Evolutionary conservation across 2,797 vertebrate genomes (phyloP).

Genomic region (Urophycis tenuis): DNA sequence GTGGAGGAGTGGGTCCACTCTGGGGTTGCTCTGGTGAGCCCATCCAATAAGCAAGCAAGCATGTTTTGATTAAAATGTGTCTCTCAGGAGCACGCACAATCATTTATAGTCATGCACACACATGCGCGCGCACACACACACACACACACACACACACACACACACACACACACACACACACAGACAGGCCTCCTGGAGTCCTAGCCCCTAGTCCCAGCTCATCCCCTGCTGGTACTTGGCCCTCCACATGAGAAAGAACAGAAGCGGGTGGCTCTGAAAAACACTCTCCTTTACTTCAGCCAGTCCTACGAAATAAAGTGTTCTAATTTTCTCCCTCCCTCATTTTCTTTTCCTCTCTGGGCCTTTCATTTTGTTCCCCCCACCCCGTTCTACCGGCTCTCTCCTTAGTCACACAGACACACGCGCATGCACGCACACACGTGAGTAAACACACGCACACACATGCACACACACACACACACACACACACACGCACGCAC

Average conservation of each 20-base stretch:
- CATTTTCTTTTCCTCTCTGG: not conserved
- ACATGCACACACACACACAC: too few relatives aligned
- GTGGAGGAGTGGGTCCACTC: too few relatives aligned
- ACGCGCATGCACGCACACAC: constrained; percentile 14
- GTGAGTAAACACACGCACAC: constrained; percentile 19
- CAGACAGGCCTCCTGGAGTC: not conserved
- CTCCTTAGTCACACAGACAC: constrained; percentile 16
- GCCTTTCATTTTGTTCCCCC: not conserved
- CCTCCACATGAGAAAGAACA: not conserved
- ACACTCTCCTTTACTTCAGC: not conserved
- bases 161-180: not conserved
- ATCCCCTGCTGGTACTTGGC: constrained; percentile 1
- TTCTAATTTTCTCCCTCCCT: not conserved
- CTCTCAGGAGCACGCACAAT: not conserved
- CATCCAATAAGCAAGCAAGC: constrained; percentile 42
- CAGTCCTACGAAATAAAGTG: not conserved
- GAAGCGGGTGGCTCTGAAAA: not conserved
- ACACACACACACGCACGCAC: too few relatives aligned
- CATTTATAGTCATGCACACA: not conserved
- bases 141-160: not conserved
- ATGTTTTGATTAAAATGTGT: constrained; percentile 28
- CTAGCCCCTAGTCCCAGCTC: not conserved
- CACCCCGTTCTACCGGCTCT: not conserved
- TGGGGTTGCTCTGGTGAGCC: constrained; percentile 12
- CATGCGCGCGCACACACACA: not conserved